Evolutionary conservation across 2,113 vertebrate species (phyloP).

Genomic region (Corythaeola cristata): DNA sequence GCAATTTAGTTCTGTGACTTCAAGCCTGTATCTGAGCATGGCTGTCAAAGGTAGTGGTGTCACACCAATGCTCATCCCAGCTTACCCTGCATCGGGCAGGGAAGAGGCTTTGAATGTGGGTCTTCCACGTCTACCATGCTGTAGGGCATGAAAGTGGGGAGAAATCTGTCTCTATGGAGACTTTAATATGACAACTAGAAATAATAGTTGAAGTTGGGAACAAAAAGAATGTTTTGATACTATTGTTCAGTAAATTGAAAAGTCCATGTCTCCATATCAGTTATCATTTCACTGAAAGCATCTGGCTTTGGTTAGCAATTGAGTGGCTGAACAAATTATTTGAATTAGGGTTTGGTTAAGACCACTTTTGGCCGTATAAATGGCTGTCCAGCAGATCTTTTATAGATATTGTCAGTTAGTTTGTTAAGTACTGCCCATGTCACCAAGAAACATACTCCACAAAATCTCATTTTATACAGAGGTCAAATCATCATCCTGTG

Average conservation of each 20-base stretch:
- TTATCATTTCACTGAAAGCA: neutral
- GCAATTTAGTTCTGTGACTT: neutral
- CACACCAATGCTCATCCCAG: neutral
- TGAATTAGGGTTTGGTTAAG: neutral
- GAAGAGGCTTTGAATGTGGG: neutral
- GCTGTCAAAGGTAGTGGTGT: neutral
- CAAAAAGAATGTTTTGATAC: neutral
- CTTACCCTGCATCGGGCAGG: neutral
- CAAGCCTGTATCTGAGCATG: neutral
- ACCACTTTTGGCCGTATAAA: neutral
- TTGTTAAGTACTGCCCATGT: neutral
- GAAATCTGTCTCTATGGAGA: neutral
- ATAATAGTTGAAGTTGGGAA: neutral
- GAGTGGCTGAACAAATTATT: neutral
- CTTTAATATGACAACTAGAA: neutral
- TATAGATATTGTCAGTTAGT: neutral
- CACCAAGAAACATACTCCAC: neutral
- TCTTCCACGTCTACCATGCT: neutral
- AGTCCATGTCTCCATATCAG: neutral
- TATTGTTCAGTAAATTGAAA: neutral
- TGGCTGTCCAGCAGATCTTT: neutral
- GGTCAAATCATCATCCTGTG: neutral
- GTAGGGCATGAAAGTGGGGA: neutral
- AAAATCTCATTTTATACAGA: neutral
- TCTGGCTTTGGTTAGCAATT: neutral